A percentile compares a stretch with the other conserved stretches of the same genome.
Conservation (phyloP, 2,888 invertebrate genomes). For the Cosmia trapezina region DNA sequence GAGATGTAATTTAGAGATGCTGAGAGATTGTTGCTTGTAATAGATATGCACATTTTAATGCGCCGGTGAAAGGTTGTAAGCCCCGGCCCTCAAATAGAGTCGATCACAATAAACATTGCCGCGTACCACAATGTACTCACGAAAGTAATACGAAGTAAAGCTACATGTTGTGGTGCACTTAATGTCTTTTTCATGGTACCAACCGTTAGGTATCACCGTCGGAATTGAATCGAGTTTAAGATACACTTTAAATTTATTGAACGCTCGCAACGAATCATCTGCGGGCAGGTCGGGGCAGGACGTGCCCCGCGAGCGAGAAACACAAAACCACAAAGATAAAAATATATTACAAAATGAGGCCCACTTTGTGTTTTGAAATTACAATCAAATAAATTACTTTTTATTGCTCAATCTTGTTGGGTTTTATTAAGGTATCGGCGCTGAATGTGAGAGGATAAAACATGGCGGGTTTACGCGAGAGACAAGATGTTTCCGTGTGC, state of each 20-base stretch:
- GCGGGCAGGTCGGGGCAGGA: conserved; percentile 78
- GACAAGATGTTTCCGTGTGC: conserved; percentile 83
- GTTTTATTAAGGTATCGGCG: conserved; percentile 90
- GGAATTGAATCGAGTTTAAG: conserved; percentile 82
- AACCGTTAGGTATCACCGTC: conserved; percentile 76
- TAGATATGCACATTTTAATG: conserved; percentile 82
- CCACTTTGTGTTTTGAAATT: conserved; percentile 90
- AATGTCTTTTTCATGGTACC: conserved; percentile 82
- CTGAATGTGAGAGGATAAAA: conserved; percentile 88
- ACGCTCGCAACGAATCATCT: conserved; percentile 79
- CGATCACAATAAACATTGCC: conserved; percentile 49
- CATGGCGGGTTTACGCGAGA: conserved; percentile 88
- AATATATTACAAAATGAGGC: conserved; percentile 90
- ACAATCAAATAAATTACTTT: conserved; percentile 91
- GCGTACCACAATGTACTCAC: conserved; percentile 59
- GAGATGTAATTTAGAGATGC: conserved; percentile 80
- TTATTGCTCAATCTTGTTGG: conserved; percentile 91
- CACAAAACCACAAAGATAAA: conserved; percentile 90
- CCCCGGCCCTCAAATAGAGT: conserved; percentile 45
- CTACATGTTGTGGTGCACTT: conserved; percentile 75
- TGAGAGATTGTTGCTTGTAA: conserved; percentile 70
- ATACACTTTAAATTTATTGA: conserved; percentile 80
- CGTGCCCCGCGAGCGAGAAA: conserved; percentile 84
- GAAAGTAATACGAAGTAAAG: conserved; percentile 61
- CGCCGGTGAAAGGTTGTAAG: conserved; percentile 70